Percentiles rank a stretch among this genome's conserved stretches.
These are phyloP conservation scores for Channa striata DNA, from an alignment of 2,797 vertebrate genomes.

Conservation along the genomic window DNA sequence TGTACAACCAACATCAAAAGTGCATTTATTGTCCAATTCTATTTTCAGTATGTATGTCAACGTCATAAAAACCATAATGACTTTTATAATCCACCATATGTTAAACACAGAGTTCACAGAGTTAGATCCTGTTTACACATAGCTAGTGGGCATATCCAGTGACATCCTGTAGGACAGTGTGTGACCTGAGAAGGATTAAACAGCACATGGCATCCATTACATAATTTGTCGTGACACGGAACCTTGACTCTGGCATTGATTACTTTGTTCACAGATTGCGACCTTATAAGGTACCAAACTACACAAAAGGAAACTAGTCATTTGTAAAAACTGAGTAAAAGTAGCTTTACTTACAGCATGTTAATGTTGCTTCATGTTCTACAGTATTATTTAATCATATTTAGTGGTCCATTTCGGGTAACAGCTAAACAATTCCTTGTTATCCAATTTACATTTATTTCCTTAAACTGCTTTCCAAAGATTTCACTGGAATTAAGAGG, in stretches of 20 bases:
- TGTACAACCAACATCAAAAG: slow-evolving; percentile 11
- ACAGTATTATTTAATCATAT: no score
- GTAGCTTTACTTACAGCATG: background rate
- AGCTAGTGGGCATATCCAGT: slow-evolving; percentile 59
- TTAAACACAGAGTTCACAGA: slow-evolving; percentile 45
- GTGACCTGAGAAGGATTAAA: slow-evolving; percentile 67
- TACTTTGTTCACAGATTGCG: slow-evolving; percentile 56
- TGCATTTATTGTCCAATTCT: background rate
- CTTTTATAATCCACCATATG: slow-evolving; percentile 45
- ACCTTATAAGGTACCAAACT: slow-evolving; percentile 58
- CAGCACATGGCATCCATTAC: slow-evolving; percentile 64
- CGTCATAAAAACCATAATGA: slow-evolving; percentile 27
- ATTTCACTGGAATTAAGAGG: background rate
- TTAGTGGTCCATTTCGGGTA: background rate
- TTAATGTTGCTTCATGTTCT: background rate
- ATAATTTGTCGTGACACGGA: slow-evolving; percentile 63
- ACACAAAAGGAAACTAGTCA: slow-evolving; percentile 30
- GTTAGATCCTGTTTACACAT: slow-evolving; percentile 67
- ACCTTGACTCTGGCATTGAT: slow-evolving; percentile 48
- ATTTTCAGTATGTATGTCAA: slow-evolving; percentile 49
- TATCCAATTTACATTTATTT: background rate
- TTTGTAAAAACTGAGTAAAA: slow-evolving; percentile 13
- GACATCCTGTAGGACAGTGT: slow-evolving; percentile 61
- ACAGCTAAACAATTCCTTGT: background rate
- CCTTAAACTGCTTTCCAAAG: background rate